Percentiles rank a stretch among this genome's conserved stretches.
Evolutionary conservation across 37 sponge, comb jelly and placozoan genomes (phyloP).

Genomic region (Agelas oroides): DNA sequence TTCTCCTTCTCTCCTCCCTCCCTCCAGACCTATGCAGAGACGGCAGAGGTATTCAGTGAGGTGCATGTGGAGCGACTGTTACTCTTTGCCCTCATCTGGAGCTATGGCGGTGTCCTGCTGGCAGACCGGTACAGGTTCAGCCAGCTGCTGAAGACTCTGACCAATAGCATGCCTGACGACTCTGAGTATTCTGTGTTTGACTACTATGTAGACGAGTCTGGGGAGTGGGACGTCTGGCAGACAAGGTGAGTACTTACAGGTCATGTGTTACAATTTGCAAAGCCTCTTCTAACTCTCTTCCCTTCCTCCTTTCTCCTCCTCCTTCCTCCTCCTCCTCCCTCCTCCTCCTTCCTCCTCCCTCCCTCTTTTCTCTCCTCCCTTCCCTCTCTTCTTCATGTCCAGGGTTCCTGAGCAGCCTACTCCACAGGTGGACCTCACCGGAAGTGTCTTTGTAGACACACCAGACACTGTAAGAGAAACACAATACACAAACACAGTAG

Average conservation of each 20-base stretch:
- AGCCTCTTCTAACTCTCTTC: too few species aligned
- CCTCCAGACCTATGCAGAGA: conserved; percentile 73
- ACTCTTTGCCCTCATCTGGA: conserved; percentile 89
- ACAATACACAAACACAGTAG: too few species aligned
- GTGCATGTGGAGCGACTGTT: conserved; percentile 86
- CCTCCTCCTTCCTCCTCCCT: neutral
- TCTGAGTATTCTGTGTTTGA: conserved; percentile 86
- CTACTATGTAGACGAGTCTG: conserved; percentile 96
- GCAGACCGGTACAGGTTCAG: conserved; percentile 67
- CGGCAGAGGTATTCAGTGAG: conserved; percentile 83
- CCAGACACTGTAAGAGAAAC: conserved; percentile 63
- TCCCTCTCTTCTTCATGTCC: neutral
- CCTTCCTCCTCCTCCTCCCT: neutral
- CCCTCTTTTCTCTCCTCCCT: neutral
- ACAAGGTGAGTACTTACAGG: conserved; percentile 42
- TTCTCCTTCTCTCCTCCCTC: neutral
- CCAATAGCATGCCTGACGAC: conserved; percentile 90
- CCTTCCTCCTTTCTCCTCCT: neutral
- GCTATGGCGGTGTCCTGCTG: conserved; percentile 83
- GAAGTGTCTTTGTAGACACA: conserved; percentile 70
- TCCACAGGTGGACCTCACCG: conserved; percentile 44
- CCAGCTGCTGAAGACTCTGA: conserved; percentile 78
- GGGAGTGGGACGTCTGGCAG: conserved; percentile 95
- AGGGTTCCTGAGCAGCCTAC: conserved; percentile 39
- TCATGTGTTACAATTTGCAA: too few species aligned